These are phyloP conservation scores for Alauda arvensis DNA, from an alignment of 2,797 vertebrate genomes.

Conservation along the genomic window DNA sequence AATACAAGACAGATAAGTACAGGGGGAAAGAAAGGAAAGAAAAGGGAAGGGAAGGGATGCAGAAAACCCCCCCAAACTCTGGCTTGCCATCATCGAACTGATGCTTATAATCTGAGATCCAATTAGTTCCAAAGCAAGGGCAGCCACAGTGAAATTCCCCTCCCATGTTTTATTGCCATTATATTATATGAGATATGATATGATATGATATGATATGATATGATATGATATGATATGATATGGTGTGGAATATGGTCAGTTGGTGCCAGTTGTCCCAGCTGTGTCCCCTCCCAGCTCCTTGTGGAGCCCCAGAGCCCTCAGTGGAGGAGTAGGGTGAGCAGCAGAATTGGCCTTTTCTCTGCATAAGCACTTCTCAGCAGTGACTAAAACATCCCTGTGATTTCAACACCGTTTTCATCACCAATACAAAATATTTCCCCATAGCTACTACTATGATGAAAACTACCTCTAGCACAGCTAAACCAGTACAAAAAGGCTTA, in stretches of 20 bases:
- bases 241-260: accelerated
- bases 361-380: accelerated
- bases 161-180: background rate
- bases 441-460: background rate
- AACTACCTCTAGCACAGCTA: background rate
- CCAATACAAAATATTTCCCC: background rate
- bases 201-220: accelerated
- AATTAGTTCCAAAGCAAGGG: background rate
- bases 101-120: background rate
- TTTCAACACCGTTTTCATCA: background rate
- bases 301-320: accelerated
- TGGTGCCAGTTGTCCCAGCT: background rate
- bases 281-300: background rate
- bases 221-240: accelerated
- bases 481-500: background rate
- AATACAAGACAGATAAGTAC: background rate
- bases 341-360: background rate
- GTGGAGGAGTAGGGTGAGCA: accelerated
- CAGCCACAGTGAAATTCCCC: background rate
- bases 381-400: background rate
- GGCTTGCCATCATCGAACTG: background rate
- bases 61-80: accelerated
- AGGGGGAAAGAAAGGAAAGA: no score
- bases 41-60: background rate
- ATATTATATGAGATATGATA: accelerated